Conservation (phyloP, 2,797 vertebrate species). For the Muscicapa comitata region DNA sequence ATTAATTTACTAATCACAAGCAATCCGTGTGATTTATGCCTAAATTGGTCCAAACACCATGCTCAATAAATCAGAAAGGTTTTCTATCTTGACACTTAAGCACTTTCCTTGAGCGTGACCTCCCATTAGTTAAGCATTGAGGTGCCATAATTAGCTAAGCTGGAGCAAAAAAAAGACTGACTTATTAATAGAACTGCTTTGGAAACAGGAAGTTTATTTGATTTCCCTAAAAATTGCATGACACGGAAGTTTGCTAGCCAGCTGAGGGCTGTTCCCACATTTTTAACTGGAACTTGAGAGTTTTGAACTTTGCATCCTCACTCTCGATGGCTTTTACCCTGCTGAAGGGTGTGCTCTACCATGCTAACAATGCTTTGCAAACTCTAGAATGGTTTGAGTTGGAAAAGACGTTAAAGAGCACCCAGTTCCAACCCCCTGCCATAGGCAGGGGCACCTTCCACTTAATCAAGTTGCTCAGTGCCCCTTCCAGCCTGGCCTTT, state of each 20-base stretch:
- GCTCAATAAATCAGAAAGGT: background rate
- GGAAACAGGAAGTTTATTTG: conserved; percentile 39
- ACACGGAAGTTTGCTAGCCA: background rate
- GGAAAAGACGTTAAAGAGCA: background rate
- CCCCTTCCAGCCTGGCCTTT: background rate
- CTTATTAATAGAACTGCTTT: conserved; percentile 47
- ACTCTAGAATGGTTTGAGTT: background rate
- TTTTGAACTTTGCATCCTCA: background rate
- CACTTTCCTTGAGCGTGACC: background rate
- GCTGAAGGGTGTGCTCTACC: background rate
- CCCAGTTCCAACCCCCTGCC: background rate
- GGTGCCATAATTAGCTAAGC: background rate
- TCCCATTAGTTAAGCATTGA: background rate
- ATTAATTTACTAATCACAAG: conserved; percentile 13
- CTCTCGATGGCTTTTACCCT: background rate
- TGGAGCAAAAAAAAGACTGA: background rate
- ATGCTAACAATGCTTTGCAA: background rate
- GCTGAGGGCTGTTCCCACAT: background rate
- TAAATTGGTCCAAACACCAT: background rate
- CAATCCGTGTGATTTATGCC: conserved; percentile 25
- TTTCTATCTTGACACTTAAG: background rate
- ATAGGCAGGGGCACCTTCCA: background rate
- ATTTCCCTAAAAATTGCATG: background rate
- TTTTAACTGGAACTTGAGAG: background rate
- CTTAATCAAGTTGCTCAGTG: background rate